These are phyloP conservation scores for Pithys albifrons DNA, from an alignment of 2,113 vertebrate genomes.

Conservation along the genomic window DNA sequence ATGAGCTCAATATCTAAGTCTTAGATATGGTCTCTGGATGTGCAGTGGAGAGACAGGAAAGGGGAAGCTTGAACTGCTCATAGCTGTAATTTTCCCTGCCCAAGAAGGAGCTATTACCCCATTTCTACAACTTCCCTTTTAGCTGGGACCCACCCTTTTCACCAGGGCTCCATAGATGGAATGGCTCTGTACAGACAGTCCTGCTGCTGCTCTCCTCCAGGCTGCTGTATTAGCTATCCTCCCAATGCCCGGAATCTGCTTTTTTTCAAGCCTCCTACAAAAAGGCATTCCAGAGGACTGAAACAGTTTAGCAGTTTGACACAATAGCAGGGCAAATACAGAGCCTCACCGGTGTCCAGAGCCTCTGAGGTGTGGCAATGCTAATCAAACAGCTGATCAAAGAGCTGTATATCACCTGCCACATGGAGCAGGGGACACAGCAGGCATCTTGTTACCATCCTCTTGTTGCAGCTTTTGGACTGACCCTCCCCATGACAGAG, in stretches of 20 bases:
- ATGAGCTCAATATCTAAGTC: not conserved
- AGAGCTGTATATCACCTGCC: not conserved
- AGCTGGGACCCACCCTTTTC: not conserved
- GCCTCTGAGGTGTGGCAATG: not conserved
- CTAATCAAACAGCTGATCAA: conserved; percentile 39
- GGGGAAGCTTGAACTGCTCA: not conserved
- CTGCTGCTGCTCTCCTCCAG: not conserved
- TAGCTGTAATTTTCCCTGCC: not conserved
- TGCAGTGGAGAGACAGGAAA: not conserved
- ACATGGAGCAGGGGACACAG: not conserved
- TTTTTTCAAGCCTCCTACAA: not conserved
- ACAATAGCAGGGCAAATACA: conserved; percentile 6
- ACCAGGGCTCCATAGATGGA: not conserved
- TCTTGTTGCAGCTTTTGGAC: not conserved
- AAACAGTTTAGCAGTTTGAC: not conserved
- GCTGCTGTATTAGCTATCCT: not conserved
- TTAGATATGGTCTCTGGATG: not conserved
- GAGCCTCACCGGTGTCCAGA: not conserved
- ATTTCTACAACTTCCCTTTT: not conserved
- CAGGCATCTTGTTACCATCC: not conserved
- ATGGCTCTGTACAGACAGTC: not conserved
- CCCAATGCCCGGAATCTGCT: not conserved
- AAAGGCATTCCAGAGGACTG: not conserved
- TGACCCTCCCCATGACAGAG: not conserved
- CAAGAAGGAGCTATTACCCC: not conserved